Conservation (phyloP, 2,797 vertebrate genomes). For the Apodemus agrarius region DNA sequence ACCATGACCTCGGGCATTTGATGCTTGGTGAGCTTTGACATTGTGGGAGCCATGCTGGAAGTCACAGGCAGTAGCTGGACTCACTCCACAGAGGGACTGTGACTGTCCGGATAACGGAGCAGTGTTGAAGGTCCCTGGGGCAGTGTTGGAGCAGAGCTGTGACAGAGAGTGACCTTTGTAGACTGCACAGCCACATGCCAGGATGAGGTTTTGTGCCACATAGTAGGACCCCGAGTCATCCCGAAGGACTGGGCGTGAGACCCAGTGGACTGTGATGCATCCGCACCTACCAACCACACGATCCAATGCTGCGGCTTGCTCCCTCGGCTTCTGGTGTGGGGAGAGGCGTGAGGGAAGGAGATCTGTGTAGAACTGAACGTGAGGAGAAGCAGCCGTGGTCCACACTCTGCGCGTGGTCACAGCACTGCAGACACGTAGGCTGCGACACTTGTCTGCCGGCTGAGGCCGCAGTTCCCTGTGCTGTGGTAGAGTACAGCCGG, state of each 20-base stretch:
- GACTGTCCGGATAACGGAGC: not conserved
- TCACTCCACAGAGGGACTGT: not conserved
- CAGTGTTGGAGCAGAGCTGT: not conserved
- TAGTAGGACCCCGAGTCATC: not conserved
- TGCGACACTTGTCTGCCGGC: rapidly evolving
- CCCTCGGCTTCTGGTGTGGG: not conserved
- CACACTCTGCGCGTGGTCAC: rapidly evolving
- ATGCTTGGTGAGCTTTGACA: not conserved
- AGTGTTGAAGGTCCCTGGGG: not conserved
- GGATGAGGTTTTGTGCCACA: not conserved
- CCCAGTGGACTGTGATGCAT: rapidly evolving
- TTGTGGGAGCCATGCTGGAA: not conserved
- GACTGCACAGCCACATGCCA: not conserved
- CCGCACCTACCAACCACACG: rapidly evolving
- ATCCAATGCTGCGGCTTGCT: rapidly evolving
- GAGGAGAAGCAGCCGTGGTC: rapidly evolving
- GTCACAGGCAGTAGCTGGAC: not conserved
- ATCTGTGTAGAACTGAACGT: rapidly evolving
- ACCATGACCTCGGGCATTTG: not conserved
- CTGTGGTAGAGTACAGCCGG: rapidly evolving
- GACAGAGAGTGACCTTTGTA: not conserved
- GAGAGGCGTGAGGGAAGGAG: not conserved
- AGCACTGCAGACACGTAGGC: rapidly evolving
- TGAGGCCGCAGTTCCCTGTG: rapidly evolving
- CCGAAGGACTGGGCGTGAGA: not conserved